Percentiles rank a stretch among this genome's conserved stretches.
phyloP scores from a whole-genome alignment of 2,888 invertebrate genomes.

The Acrocyrtus sp. region DNA sequence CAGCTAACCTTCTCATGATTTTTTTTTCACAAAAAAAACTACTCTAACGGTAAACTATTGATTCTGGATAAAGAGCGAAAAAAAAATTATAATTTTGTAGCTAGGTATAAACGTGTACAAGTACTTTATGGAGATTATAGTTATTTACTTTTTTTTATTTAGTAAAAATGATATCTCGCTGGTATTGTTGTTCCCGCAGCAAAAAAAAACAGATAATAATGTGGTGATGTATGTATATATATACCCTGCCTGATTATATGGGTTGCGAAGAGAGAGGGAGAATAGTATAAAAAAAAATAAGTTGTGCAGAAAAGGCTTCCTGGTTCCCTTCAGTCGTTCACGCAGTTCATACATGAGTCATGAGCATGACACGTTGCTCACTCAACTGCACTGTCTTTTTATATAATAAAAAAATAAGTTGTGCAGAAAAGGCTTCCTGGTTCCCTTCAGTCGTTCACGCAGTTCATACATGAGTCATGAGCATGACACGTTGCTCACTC shows the following conservation, averaged over 20 bases:
- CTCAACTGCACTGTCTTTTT: background rate
- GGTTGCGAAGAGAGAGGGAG: background rate
- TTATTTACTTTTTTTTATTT: background rate
- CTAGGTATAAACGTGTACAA: background rate
- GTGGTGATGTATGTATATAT: too few relatives aligned
- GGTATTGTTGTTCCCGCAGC: too few relatives aligned
- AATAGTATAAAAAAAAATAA: background rate
- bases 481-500: slow-evolving; percentile 8
- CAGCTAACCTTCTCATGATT: background rate
- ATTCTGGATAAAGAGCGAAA: background rate
- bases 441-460: slow-evolving; percentile 37
- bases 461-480: slow-evolving; percentile 31
- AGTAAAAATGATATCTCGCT: too few relatives aligned
- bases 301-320: slow-evolving; percentile 32
- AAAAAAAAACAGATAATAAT: too few relatives aligned
- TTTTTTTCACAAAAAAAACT: background rate
- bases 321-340: slow-evolving; percentile 39
- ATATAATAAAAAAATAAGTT: too few relatives aligned
- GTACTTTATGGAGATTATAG: background rate
- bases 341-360: slow-evolving; percentile 32
- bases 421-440: slow-evolving; percentile 45
- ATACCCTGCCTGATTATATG: too few relatives aligned
- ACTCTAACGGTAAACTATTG: background rate
- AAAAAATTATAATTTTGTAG: background rate
- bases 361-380: slow-evolving; percentile 14